phyloP scores from a whole-genome alignment of 2,797 vertebrate species.

The Oreortyx pictus region DNA sequence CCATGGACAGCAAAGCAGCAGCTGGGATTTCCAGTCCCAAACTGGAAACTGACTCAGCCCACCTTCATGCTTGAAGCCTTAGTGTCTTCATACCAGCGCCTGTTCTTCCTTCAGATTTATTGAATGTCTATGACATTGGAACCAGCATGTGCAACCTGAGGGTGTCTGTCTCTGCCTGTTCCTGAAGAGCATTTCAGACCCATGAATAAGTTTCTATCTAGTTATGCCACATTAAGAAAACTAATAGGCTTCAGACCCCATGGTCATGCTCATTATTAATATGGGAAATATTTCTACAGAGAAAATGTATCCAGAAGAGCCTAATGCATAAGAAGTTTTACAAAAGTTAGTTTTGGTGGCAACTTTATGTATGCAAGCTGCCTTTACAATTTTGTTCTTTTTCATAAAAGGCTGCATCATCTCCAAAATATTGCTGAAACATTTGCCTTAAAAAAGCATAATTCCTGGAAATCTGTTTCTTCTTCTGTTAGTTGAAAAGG shows the following conservation, averaged over 20 bases:
- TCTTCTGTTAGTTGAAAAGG: slow-evolving; percentile 23
- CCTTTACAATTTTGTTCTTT: background rate
- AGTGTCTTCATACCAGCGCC: background rate
- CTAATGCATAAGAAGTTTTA: background rate
- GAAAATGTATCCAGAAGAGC: slow-evolving; percentile 19
- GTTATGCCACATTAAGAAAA: background rate
- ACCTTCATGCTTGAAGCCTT: background rate
- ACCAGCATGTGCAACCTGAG: background rate
- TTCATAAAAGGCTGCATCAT: slow-evolving; percentile 41
- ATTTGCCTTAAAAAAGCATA: slow-evolving; percentile 36
- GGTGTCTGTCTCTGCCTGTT: background rate
- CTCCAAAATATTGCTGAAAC: background rate
- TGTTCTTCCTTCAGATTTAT: background rate
- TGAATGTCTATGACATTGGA: background rate
- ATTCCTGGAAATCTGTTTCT: slow-evolving; percentile 43
- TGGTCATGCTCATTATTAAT: background rate
- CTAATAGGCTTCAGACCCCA: background rate
- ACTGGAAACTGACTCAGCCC: background rate
- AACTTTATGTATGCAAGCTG: background rate
- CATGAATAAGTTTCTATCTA: background rate
- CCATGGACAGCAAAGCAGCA: background rate
- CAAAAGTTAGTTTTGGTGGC: background rate
- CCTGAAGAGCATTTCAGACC: background rate
- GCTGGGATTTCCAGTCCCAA: background rate
- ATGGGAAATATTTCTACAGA: background rate